These are phyloP conservation scores for Fragum whitleyi DNA, from an alignment of 2,888 invertebrate genomes.

Conservation along the genomic window DNA sequence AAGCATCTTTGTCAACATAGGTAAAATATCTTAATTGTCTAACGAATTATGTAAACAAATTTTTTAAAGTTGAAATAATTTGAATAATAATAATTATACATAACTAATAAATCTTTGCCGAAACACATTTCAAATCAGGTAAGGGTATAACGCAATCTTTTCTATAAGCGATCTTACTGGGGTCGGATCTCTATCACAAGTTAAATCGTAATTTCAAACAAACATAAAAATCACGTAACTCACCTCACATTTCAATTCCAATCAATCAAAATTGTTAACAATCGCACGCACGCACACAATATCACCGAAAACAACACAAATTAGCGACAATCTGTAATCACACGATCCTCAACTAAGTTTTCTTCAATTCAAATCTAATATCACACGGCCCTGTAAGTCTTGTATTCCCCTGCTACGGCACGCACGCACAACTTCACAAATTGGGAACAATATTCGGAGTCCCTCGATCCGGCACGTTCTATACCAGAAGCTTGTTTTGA, in stretches of 20 bases:
- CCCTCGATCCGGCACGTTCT: slow-evolving; percentile 61
- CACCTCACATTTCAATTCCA: slow-evolving; percentile 64
- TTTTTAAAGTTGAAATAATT: no score
- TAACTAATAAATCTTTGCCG: no score
- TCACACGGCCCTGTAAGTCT: slow-evolving; percentile 46
- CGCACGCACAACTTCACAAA: slow-evolving; percentile 45
- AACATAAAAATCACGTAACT: slow-evolving; percentile 45
- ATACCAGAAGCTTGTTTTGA: slow-evolving; percentile 53
- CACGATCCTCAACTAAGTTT: slow-evolving; percentile 25
- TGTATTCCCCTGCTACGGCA: slow-evolving; percentile 54
- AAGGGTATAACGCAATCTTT: neutral
- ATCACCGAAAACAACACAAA: slow-evolving; percentile 23
- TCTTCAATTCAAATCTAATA: slow-evolving; percentile 29
- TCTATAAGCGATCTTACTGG: neutral
- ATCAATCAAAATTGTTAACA: slow-evolving; percentile 56
- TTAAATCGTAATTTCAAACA: slow-evolving; percentile 7
- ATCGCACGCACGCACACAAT: slow-evolving; percentile 20
- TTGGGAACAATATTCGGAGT: slow-evolving; percentile 56
- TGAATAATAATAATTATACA: no score
- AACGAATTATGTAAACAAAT: no score
- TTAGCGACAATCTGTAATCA: slow-evolving; percentile 24
- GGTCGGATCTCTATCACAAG: slow-evolving; percentile 12
- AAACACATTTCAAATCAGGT: no score
- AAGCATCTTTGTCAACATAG: no score
- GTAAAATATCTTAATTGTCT: no score